Percentiles rank a stretch among this genome's conserved stretches.
Conservation (phyloP, 2,888 invertebrate genomes). For the Aricia artaxerxes region DNA sequence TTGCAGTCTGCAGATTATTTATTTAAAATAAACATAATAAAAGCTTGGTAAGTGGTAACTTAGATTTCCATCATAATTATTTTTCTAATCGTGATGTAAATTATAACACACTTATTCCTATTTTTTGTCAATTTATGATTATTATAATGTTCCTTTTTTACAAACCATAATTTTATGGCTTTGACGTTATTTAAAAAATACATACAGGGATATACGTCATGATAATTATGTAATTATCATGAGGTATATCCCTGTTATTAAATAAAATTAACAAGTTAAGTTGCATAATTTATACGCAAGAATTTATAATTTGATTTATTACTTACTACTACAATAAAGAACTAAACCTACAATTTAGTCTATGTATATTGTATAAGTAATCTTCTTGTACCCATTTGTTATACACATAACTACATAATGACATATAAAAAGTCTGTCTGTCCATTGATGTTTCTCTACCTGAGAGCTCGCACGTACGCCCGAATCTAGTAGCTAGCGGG, state of each 20-base stretch:
- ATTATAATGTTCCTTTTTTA: too few species aligned
- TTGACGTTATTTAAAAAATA: not conserved
- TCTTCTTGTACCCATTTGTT: not conserved
- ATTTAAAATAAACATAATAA: not conserved
- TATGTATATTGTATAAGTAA: not conserved
- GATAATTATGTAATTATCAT: too few species aligned
- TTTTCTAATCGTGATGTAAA: not conserved
- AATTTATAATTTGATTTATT: too few species aligned
- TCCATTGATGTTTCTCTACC: slow-evolving; percentile 8
- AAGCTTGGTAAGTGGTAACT: not conserved
- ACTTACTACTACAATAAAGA: too few species aligned
- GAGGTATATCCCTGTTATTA: too few species aligned
- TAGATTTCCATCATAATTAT: not conserved
- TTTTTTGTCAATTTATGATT: too few species aligned
- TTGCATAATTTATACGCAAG: too few species aligned
- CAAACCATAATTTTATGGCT: not conserved
- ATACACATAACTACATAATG: not conserved
- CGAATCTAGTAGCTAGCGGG: not conserved
- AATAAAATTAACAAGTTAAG: too few species aligned
- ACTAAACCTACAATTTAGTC: not conserved
- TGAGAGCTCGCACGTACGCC: slow-evolving; percentile 22
- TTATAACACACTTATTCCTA: too few species aligned
- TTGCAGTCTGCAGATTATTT: too few species aligned
- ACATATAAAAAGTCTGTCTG: not conserved
- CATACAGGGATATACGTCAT: too few species aligned